Base-by-base conservation (phyloP, 2,113 vertebrate genomes). In the Cynocephalus volans region DNA sequence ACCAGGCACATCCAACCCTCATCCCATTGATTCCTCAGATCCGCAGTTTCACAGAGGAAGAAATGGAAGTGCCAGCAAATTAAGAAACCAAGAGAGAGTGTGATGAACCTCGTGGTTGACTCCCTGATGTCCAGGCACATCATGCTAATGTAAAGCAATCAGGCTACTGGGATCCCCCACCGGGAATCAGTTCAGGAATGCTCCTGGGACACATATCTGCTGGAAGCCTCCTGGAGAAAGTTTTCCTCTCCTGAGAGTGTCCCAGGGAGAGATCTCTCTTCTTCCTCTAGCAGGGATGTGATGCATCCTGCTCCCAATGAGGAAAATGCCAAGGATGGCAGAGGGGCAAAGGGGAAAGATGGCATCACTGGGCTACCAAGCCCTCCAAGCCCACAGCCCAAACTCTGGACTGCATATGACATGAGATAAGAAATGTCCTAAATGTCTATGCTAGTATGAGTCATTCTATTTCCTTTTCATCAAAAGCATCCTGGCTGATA, bases 381-480 rank as follows among this genome's bases (percentile, higher is more conserved):
- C 48, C 56, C 45, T 24, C 14, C 79, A 26, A 11, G 12, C n/a
- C 48, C n/a, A 28, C 15, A 84, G 36, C 73, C 60, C 11, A 48
- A 52, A 56, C 19, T 73, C 64, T 90, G 31, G 36, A 52, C 77
- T 84, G 76, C 45, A 3, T 48, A 26, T 79, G 50, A 52, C 19
- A 33, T 10, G 18, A 90, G 60, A 54, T 26, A 13, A 50, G 52
- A 21, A 69, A 90, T 56, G 41, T 64, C 62, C 62, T 24, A 58
- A 50, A 23, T 41, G 5, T 75, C 79, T 72, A 23, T 0, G 2
- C 17, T 82, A 85, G 4, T 18, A 48, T 58, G 48, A 88, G 24
- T 75, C 65, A 67, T 36, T 84, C 54, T 65, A 67, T 48, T 54
- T 95, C 45, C 54, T 90, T 84, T 75, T 80, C 52, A 73, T 83